Evolutionary conservation across 2,797 vertebrate genomes (phyloP).

Genomic region (Buceros bicornis): DNA sequence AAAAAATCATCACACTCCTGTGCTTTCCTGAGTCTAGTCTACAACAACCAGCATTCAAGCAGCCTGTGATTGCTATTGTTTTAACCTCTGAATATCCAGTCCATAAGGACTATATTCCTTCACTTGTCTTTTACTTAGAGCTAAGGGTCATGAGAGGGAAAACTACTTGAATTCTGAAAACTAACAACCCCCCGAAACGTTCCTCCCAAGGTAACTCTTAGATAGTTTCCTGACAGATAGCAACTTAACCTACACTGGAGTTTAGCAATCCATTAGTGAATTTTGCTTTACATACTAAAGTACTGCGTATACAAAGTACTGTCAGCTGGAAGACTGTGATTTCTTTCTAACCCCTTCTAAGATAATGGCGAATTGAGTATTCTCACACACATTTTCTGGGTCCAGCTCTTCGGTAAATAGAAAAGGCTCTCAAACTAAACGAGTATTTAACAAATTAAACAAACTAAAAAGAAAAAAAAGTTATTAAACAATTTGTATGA

Average conservation of each 20-base stretch:
- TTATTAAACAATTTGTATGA: background rate
- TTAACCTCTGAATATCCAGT: background rate
- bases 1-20: background rate
- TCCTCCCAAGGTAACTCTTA: background rate
- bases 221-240: background rate
- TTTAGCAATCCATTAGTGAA: background rate
- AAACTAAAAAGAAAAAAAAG: background rate
- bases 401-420: background rate
- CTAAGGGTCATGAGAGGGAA: background rate
- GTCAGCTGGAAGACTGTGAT: background rate
- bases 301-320: background rate
- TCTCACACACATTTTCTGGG: background rate
- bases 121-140: background rate
- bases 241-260: background rate
- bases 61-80: background rate
- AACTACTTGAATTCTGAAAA: background rate
- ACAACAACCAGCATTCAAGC: background rate
- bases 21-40: background rate
- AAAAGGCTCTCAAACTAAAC: background rate
- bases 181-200: accelerated
- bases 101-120: background rate
- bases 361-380: background rate
- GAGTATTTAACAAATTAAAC: background rate
- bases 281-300: background rate
- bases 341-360: background rate